phyloP scores from a whole-genome alignment of 2,797 vertebrate species.

The Crenuchus spilurus region DNA sequence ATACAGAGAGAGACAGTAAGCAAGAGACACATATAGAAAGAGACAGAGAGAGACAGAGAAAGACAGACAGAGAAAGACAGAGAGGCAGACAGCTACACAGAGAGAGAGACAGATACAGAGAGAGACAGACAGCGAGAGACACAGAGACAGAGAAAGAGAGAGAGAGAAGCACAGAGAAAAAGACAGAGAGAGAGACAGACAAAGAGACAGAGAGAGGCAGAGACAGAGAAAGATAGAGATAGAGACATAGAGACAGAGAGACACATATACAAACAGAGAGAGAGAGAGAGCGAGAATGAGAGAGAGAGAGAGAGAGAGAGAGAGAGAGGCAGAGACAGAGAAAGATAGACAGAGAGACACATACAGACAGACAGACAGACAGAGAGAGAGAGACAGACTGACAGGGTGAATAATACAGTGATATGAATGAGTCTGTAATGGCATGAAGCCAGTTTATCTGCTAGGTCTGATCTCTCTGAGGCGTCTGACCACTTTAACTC shows the following conservation, averaged over 20 bases:
- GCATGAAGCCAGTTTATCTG: background rate
- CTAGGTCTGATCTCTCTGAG: background rate
- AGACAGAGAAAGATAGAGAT: background rate
- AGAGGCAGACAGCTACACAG: background rate
- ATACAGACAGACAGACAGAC: background rate
- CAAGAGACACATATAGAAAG: too few species aligned
- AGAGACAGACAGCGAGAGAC: background rate
- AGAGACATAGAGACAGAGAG: background rate
- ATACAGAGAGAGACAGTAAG: too few species aligned
- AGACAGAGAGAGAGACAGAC: background rate
- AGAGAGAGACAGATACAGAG: background rate
- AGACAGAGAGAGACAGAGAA: too few species aligned
- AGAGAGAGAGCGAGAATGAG: background rate
- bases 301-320: background rate
- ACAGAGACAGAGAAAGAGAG: background rate
- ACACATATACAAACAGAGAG: background rate
- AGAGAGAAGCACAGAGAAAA: background rate
- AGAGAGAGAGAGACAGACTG: background rate
- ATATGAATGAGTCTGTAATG: background rate
- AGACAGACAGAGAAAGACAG: background rate
- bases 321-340: too few species aligned
- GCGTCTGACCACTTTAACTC: background rate
- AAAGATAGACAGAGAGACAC: too few species aligned
- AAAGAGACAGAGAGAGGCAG: background rate
- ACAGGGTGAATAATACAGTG: too few species aligned